phyloP scores from a whole-genome alignment of 1,140 invertebrate species.

The Diachasmimorpha longicaudata region DNA sequence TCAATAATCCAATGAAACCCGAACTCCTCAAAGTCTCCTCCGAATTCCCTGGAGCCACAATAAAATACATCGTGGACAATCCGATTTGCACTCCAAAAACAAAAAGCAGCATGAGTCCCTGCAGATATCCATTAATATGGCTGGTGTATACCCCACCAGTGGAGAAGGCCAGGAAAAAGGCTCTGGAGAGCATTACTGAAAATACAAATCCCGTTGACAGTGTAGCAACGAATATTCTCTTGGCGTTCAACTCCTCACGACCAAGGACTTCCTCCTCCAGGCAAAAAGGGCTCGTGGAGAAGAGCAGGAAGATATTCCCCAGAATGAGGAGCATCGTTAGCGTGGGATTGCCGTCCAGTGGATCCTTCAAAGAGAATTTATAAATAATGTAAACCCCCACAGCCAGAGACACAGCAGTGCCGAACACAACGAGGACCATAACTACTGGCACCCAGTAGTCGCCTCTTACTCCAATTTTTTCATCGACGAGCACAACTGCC shows the following conservation, averaged over 20 bases:
- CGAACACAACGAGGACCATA: conserved; percentile 58
- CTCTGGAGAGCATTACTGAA: conserved; percentile 65
- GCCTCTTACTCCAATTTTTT: conserved; percentile 40
- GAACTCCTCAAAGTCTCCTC: conserved; percentile 40
- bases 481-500: neutral
- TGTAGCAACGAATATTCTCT: conserved; percentile 63
- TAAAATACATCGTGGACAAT: conserved; percentile 57
- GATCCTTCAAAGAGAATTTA: conserved; percentile 61
- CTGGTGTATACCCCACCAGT: conserved; percentile 65
- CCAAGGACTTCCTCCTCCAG: conserved; percentile 53
- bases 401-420: conserved; percentile 56
- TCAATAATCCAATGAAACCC: conserved; percentile 47
- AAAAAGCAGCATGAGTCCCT: conserved; percentile 66
- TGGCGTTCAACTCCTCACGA: conserved; percentile 53
- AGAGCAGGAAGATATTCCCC: conserved; percentile 61
- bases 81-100: conserved; percentile 64
- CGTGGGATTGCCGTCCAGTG: conserved; percentile 64
- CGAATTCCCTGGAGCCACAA: conserved; percentile 43
- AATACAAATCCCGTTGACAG: conserved; percentile 65
- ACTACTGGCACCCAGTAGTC: conserved; percentile 61
- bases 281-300: conserved; percentile 64
- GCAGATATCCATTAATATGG: conserved; percentile 69
- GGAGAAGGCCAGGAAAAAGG: conserved; percentile 66
- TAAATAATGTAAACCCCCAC: conserved; percentile 63
- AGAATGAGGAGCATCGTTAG: conserved; percentile 64